Evolutionary conservation across 2,888 invertebrate genomes (phyloP).

Genomic region (Cryptosula pallasiana): DNA sequence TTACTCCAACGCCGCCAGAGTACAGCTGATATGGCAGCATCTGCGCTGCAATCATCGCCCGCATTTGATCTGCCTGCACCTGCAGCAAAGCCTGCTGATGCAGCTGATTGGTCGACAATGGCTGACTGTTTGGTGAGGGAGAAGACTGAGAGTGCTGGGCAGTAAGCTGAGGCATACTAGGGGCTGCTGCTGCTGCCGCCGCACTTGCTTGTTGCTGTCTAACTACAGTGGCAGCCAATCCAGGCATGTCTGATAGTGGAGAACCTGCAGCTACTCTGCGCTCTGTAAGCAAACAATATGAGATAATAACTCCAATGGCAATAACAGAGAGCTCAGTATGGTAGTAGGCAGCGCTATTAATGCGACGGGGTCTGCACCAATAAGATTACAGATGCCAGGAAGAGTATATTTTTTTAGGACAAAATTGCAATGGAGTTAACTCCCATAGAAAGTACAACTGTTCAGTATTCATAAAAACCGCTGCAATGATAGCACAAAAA

Average conservation of each 20-base stretch:
- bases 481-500: no score
- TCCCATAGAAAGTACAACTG: no score
- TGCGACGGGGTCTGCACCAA: not conserved
- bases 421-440: no score
- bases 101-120: conserved; percentile 42
- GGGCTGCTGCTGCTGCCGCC: conserved; percentile 26
- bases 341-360: not conserved
- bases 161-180: conserved; percentile 27
- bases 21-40: not conserved
- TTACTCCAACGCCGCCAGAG: not conserved
- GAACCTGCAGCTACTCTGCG: conserved; percentile 4
- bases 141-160: conserved; percentile 24
- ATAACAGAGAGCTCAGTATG: not conserved
- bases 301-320: not conserved
- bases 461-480: no score
- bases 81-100: conserved; percentile 39
- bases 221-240: conserved; percentile 28
- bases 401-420: no score
- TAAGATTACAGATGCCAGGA: not conserved
- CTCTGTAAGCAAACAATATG: not conserved
- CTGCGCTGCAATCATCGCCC: conserved; percentile 29
- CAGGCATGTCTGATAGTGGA: conserved; percentile 12
- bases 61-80: conserved; percentile 40
- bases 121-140: conserved; percentile 30
- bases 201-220: conserved; percentile 28